Evolutionary conservation across 2,888 invertebrate genomes (phyloP).

Genomic region (Cinara cedri): DNA sequence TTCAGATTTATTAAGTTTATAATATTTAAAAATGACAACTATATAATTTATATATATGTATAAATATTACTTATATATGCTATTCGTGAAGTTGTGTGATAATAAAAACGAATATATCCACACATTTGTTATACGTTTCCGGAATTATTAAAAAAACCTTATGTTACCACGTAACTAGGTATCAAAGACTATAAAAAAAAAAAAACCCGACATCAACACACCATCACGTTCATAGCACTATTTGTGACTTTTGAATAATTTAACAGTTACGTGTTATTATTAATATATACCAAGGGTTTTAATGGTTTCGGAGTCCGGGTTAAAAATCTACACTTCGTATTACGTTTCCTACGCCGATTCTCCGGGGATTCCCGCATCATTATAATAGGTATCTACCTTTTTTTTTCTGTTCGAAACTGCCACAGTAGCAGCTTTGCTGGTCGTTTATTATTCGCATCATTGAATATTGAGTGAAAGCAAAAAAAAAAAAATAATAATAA

Average conservation of each 20-base stretch:
- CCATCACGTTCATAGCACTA: too few species aligned
- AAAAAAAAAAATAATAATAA: too few species aligned
- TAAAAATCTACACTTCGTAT: constrained; percentile 22
- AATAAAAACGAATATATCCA: too few species aligned
- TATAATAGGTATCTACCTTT: background rate
- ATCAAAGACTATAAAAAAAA: background rate
- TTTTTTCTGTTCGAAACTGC: background rate
- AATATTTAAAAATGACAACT: too few species aligned
- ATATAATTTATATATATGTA: too few species aligned
- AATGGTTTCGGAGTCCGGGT: constrained; percentile 33
- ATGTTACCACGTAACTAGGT: background rate
- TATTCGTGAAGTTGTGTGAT: too few species aligned
- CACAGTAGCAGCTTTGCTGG: background rate
- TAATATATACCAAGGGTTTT: background rate
- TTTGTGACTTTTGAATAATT: too few species aligned
- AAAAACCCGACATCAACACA: background rate
- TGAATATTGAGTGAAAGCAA: constrained; percentile 36
- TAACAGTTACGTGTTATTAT: background rate
- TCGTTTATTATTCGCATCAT: constrained; percentile 39
- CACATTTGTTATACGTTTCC: too few species aligned
- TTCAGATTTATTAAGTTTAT: too few species aligned
- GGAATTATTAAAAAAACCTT: too few species aligned
- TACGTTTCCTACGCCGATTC: constrained; percentile 1
- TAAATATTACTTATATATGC: too few species aligned
- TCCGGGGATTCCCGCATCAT: constrained; percentile 2